Base-by-base conservation (phyloP, 2,888 invertebrate species). In the Cryptus viduatorius region DNA sequence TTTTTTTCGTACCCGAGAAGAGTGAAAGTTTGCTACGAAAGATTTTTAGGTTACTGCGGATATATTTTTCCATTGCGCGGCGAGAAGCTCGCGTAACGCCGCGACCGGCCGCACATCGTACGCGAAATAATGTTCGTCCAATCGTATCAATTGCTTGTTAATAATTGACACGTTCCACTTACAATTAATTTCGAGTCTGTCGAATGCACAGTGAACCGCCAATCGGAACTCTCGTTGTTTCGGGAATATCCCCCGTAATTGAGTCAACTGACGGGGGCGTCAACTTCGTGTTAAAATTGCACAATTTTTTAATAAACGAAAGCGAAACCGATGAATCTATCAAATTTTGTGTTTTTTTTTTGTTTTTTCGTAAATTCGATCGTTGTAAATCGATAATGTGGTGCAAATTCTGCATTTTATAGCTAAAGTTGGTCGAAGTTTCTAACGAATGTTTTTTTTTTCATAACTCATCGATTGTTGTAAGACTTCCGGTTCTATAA, bases 1-100 rank as follows among this genome's bases (percentile, higher is more conserved):
- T 24, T 56, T 56, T 19, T 56, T 56, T 19, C 12, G 10, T 56
- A 24, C 16, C 16, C 16, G 14, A 16, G 64, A 64, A 53, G 5
- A 59, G 16, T 46, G 46, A 16, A 46, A 48, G 14, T 29, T 29
- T 7, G 29, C 1, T 24, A 29, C 7, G n/a, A 14, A 14, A 37
- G 7, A 65, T 77, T 24, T 79, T 56, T 37, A 75, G 79, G 73
- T 79, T 73, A 82, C 68, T 42, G 48, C 24, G 64, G 1, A 19
- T 61, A 56, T 37, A 67, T 65, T 67, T 24, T 72, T 75, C 37
- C 50, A 46, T 50, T 12, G 14, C 19, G 53, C 46, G 50, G n/a
- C 4, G 48, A 37, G 1, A 4, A 1, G 37, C 37, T 37, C 59
- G 12, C 12, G 10, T 10, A 59, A 48, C 19, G 71, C 50, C 75